Conservation (phyloP, 2,888 invertebrate species). For the Lycocerus yunnanus region DNA sequence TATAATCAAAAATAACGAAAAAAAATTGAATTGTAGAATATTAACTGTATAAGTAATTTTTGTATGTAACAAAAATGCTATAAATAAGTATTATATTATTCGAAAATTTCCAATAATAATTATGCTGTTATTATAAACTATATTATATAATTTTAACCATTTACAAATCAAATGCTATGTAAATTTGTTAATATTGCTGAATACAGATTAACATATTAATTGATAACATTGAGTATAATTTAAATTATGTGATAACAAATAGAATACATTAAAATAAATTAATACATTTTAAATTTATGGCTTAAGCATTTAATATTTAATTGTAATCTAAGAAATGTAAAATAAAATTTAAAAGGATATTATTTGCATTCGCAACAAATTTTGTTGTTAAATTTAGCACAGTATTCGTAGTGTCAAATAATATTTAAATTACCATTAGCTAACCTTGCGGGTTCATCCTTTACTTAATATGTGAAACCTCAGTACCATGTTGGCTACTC, state of each 20-base stretch:
- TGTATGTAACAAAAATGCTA: neutral
- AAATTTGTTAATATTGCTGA: constrained; percentile 2
- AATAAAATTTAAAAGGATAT: too few species aligned
- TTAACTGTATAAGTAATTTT: too few species aligned
- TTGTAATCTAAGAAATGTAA: neutral
- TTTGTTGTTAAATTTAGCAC: neutral
- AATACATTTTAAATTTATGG: neutral
- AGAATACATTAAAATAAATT: neutral
- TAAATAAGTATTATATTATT: neutral
- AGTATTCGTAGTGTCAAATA: neutral
- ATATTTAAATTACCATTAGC: neutral
- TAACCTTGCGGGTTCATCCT: neutral
- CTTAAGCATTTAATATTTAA: neutral
- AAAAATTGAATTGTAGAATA: too few species aligned
- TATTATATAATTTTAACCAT: neutral
- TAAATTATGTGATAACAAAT: neutral
- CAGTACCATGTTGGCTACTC: neutral
- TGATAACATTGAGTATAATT: constrained; percentile 1
- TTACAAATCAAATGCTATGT: constrained; percentile 4
- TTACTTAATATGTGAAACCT: neutral
- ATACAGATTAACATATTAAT: constrained; percentile 3
- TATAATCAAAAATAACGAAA: too few species aligned
- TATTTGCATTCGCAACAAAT: neutral
- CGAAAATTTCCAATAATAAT: neutral
- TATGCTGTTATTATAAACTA: neutral